These are phyloP conservation scores for Heteromyza rotundicornis DNA, from an alignment of 2,888 invertebrate species.

Conservation along the genomic window DNA sequence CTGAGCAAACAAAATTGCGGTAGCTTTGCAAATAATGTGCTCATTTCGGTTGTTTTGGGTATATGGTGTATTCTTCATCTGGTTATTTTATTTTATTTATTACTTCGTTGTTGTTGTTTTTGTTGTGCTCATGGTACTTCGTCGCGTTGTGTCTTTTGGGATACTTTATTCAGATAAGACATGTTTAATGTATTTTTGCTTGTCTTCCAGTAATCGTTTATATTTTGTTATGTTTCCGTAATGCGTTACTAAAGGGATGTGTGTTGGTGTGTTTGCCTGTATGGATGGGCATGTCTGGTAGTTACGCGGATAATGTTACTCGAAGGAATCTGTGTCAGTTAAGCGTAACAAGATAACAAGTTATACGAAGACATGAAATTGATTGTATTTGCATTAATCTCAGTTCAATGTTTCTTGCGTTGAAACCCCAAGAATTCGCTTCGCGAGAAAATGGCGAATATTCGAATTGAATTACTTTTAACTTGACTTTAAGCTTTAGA, in stretches of 20 bases:
- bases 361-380: slow-evolving; percentile 53
- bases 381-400: slow-evolving; percentile 56
- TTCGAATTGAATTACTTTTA: no score
- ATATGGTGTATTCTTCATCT: not conserved
- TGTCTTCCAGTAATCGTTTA: slow-evolving; percentile 55
- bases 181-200: slow-evolving; percentile 54
- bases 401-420: slow-evolving; percentile 45
- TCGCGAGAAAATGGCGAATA: no score
- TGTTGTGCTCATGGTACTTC: no score
- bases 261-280: slow-evolving; percentile 11
- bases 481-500: no score
- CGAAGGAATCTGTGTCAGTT: slow-evolving; percentile 57
- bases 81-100: not conserved
- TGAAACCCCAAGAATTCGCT: no score
- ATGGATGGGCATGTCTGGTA: slow-evolving; percentile 7
- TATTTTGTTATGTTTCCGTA: slow-evolving; percentile 42
- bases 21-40: slow-evolving; percentile 7
- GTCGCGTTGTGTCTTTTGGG: slow-evolving; percentile 57
- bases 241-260: slow-evolving; percentile 31
- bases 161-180: slow-evolving; percentile 54
- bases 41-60: not conserved
- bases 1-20: slow-evolving; percentile 4
- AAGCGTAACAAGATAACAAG: slow-evolving; percentile 53
- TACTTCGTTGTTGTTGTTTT: not conserved
- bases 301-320: slow-evolving; percentile 48